Evolutionary conservation across 1,140 invertebrate genomes (phyloP).

Genomic region (Drosophila kurseongensis): DNA sequence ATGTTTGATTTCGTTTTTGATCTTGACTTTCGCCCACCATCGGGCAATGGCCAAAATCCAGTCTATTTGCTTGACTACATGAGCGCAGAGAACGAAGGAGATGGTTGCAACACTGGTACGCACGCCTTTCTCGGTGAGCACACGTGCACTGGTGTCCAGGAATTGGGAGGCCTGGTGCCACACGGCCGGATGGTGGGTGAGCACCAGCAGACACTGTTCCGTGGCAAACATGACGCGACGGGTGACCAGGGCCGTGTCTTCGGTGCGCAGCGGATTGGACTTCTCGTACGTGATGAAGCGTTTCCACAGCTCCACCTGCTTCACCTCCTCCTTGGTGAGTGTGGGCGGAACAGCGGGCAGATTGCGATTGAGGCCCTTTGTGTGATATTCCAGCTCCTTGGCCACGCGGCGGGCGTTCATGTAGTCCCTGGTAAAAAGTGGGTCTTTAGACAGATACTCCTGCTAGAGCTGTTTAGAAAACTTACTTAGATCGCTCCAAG

Average conservation of each 20-base stretch:
- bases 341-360: conserved; percentile 97
- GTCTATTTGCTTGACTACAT: conserved; percentile 61
- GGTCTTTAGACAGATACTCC: neutral
- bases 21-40: conserved; percentile 12
- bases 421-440: conserved; percentile 89
- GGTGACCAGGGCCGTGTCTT: conserved; percentile 97
- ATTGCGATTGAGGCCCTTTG: conserved; percentile 97
- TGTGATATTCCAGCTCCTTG: conserved; percentile 98
- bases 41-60: conserved; percentile 22
- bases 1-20: conserved; percentile 49
- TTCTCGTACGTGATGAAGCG: conserved; percentile 99
- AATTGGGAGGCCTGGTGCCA: conserved; percentile 99
- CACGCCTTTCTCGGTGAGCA: conserved; percentile 97
- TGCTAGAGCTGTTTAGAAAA: neutral
- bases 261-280: conserved; percentile 96
- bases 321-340: conserved; percentile 95
- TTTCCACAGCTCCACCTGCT: conserved; percentile 99
- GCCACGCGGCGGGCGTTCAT: conserved; percentile 99
- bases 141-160: conserved; percentile 96
- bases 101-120: conserved; percentile 70
- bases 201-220: conserved; percentile 97
- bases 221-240: conserved; percentile 99
- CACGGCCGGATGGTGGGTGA: conserved; percentile 98
- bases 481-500: conserved; percentile 85
- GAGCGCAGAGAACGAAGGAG: neutral